phyloP scores from a whole-genome alignment of 1,140 invertebrate genomes.

The Helicoverpa zea region DNA sequence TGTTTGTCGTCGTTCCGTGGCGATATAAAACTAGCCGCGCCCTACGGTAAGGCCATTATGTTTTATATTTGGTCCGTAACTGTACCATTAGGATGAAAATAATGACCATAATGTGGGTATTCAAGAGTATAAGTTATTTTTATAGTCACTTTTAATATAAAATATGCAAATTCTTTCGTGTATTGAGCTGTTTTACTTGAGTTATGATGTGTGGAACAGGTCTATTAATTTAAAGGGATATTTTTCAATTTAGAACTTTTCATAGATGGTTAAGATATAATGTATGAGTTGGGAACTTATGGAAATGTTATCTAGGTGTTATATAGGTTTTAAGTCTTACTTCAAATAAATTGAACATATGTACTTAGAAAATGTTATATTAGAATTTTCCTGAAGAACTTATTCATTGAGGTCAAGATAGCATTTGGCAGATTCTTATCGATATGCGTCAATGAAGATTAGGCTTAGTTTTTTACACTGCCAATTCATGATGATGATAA shows the following conservation, averaged over 20 bases:
- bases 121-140: slow-evolving; percentile 35
- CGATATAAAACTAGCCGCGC: slow-evolving; percentile 32
- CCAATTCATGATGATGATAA: no score
- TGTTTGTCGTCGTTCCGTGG: slow-evolving; percentile 19
- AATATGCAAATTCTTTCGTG: slow-evolving; percentile 42
- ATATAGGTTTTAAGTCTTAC: neutral
- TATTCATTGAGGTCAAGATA: no score
- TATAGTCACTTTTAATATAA: slow-evolving; percentile 36
- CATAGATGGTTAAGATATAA: neutral
- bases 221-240: slow-evolving; percentile 27
- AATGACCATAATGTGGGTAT: slow-evolving; percentile 41
- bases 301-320: no score
- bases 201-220: slow-evolving; percentile 29
- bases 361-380: no score
- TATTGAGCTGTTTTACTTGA: slow-evolving; percentile 24
- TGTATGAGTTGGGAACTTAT: neutral
- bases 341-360: neutral
- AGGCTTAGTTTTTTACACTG: no score
- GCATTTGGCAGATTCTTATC: no score
- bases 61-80: slow-evolving; percentile 41
- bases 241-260: slow-evolving; percentile 24
- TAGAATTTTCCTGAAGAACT: no score
- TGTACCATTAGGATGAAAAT: slow-evolving; percentile 36
- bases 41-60: slow-evolving; percentile 28
- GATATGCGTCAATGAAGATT: no score